These are phyloP conservation scores for Berghia stephanieae DNA, from an alignment of 1,140 invertebrate species.

Conservation along the genomic window DNA sequence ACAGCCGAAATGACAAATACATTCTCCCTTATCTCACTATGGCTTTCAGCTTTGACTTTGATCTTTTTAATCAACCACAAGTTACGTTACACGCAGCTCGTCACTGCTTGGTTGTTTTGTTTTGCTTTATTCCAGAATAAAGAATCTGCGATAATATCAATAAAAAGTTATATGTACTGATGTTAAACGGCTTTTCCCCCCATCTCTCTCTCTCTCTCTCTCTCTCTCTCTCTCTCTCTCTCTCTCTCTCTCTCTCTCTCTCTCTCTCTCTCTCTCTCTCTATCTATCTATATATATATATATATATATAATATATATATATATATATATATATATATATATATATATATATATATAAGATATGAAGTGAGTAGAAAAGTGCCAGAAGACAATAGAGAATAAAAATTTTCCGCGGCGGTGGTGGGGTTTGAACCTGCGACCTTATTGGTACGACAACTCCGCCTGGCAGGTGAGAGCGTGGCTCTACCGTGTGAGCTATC, in stretches of 20 bases:
- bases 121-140: background rate
- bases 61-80: background rate
- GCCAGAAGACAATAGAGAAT: no score
- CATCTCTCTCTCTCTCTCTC: background rate
- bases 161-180: no score
- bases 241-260: background rate
- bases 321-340: constrained; percentile 22
- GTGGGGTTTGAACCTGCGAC: no score
- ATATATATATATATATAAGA: constrained; percentile 21
- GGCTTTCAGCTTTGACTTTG: background rate
- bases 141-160: no score
- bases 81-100: background rate
- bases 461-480: no score
- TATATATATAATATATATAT: constrained; percentile 22
- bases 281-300: no score
- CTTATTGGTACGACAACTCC: no score
- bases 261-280: constrained; percentile 24
- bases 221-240: constrained; percentile 11
- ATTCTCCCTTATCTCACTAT: background rate
- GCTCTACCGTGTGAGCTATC: no score
- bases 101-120: background rate
- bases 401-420: no score
- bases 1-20: no score
- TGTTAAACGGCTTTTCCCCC: no score
- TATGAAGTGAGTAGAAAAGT: no score